Conservation (phyloP, 2,888 invertebrate species). For the Girardia tigrina region DNA sequence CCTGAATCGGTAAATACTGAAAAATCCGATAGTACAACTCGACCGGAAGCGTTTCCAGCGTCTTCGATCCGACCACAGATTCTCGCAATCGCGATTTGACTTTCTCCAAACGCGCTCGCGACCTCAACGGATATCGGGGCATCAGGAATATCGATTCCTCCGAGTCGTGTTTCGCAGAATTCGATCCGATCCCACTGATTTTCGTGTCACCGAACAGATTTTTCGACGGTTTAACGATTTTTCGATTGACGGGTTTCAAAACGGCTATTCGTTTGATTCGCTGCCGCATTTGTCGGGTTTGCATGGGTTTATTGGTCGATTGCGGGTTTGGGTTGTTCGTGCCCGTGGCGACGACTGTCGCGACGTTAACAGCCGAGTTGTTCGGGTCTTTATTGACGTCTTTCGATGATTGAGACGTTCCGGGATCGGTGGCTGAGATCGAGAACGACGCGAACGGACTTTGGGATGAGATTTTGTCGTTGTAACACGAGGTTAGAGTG, state of each 20-base stretch:
- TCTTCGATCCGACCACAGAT: constrained; percentile 28
- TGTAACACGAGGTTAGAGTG: background rate
- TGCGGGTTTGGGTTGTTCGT: too few species aligned
- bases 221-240: background rate
- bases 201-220: background rate
- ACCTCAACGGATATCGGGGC: constrained; percentile 33
- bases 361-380: too few species aligned
- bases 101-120: constrained; percentile 30
- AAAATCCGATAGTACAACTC: constrained; percentile 36
- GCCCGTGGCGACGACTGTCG: too few species aligned
- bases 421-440: background rate
- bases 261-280: background rate
- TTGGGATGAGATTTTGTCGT: background rate
- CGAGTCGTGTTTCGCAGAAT: background rate
- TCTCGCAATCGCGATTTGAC: constrained; percentile 29
- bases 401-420: background rate
- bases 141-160: constrained; percentile 21
- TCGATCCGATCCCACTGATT: too few species aligned
- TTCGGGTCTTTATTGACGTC: too few species aligned
- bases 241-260: constrained; percentile 14
- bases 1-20: constrained; percentile 35
- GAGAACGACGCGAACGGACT: background rate
- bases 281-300: background rate
- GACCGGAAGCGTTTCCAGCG: constrained; percentile 34
- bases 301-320: constrained; percentile 14